A percentile compares a stretch with the other conserved stretches of the same genome.
Conservation (phyloP, 2,113 vertebrate genomes). For the Xiphias gladius region DNA sequence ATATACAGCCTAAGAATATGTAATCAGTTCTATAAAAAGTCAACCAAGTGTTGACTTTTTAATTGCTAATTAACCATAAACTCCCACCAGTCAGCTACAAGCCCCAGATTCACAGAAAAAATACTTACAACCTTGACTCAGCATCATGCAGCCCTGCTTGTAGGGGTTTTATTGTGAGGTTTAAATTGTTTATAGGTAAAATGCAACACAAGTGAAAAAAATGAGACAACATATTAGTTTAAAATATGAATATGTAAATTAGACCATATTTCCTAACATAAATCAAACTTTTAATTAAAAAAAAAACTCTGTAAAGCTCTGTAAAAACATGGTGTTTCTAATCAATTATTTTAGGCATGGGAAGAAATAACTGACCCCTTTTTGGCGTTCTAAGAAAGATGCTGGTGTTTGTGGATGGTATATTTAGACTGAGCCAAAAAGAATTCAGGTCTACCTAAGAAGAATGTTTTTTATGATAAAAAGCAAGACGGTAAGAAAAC, state of each 20-base stretch:
- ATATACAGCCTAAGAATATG: neutral
- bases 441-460: slow-evolving; percentile 14
- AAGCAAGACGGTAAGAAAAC: neutral
- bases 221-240: neutral
- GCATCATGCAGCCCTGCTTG: slow-evolving; percentile 11
- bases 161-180: neutral
- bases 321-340: neutral
- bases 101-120: slow-evolving; percentile 1
- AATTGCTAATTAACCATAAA: neutral
- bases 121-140: neutral
- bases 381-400: slow-evolving; percentile 15
- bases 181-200: slow-evolving; percentile 3
- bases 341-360: neutral
- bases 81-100: neutral
- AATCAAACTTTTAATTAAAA: neutral
- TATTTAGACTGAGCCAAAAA: neutral
- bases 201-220: neutral
- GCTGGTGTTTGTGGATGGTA: slow-evolving; percentile 9
- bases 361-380: slow-evolving; percentile 10
- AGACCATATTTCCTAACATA: neutral
- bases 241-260: neutral
- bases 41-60: neutral
- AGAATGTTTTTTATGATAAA: slow-evolving; percentile 34
- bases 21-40: neutral
- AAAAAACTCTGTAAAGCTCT: neutral